Base-by-base conservation (phyloP, 2,113 vertebrate species). In the Vulpes vulpes region DNA sequence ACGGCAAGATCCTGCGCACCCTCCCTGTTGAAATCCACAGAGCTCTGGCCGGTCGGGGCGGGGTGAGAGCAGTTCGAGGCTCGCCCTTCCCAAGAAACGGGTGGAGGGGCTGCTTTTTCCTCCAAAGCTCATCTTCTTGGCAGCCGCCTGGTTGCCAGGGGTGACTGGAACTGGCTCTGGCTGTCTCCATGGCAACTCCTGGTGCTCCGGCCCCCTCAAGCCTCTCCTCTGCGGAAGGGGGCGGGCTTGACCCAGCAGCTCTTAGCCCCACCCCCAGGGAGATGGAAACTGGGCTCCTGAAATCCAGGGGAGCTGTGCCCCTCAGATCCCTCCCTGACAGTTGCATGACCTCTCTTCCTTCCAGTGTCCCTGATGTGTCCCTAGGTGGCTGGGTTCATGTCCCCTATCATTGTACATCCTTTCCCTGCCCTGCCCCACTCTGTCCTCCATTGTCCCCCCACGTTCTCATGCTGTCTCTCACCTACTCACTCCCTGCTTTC, bases 131-230 rank as follows among this genome's bases (percentile, higher is more conserved):
- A 89, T 97, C 97, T 95, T 92, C 64, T 96, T 97, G 98, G 97
- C 97, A 97, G 98, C 49, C 38, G 94, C 92, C 87, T 71, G 59
- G 98, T 97, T 98, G 97, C 96, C 76, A 93, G 53, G 96, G 96
- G 97, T 97, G 95, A 97, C 96, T 0, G 11, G 89, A 96, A 95
- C 85, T 11, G 71, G 82, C 49, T 96, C 91, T 7, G 51, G 25
- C 82, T 81, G 89, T 98, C 95, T 95, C 97, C 94, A 95, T 96
- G 94, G 90, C 95, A 97, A 97, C 20, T 0, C 0, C 25, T 64
- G 65, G 65, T 64, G 74, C 62, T 51, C 53, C 6, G 15, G 95
- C 14, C 14, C 90, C 17, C 1, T 35, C 51, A 78, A 51, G 35
- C 51, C 8, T 82, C 51, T 30, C 32, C 16, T 79, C 3, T 0